A percentile compares a stretch with the other conserved stretches of the same genome.
These are phyloP conservation scores for Chalcosyrphus nemorum DNA, from an alignment of 2,888 invertebrate genomes.

Conservation along the genomic window DNA sequence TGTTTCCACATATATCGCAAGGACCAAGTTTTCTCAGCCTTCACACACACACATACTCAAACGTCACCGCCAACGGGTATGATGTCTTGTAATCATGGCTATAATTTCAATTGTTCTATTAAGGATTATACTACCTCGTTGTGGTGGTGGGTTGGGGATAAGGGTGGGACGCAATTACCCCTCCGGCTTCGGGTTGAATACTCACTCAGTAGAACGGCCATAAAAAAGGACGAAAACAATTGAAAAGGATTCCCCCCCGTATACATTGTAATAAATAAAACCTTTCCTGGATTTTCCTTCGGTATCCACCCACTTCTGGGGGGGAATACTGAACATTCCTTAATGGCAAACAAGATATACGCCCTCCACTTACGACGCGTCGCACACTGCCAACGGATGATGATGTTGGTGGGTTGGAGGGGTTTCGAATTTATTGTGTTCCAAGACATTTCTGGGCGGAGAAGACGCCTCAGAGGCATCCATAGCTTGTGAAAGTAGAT, in stretches of 20 bases:
- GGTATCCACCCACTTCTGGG: conserved; percentile 71
- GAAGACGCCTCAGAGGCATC: conserved; percentile 60
- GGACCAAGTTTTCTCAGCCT: conserved; percentile 19
- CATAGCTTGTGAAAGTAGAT: conserved; percentile 25
- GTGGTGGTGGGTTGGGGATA: background rate
- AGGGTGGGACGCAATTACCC: conserved; percentile 61
- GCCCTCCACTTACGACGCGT: conserved; percentile 72
- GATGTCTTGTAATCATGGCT: conserved; percentile 69
- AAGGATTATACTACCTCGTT: conserved; percentile 64
- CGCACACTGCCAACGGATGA: conserved; percentile 40
- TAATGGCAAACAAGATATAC: conserved; percentile 65
- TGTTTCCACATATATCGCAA: conserved; percentile 60
- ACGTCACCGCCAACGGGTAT: conserved; percentile 39
- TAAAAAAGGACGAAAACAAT: conserved; percentile 67
- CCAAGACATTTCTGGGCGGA: conserved; percentile 59
- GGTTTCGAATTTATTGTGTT: conserved; percentile 59
- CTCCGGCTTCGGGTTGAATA: conserved; percentile 49
- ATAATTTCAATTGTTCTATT: conserved; percentile 73
- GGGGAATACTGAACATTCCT: conserved; percentile 24
- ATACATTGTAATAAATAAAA: conserved; percentile 73
- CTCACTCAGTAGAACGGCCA: conserved; percentile 1
- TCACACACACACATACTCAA: conserved; percentile 7
- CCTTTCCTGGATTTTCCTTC: conserved; percentile 73
- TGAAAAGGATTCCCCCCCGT: conserved; percentile 65
- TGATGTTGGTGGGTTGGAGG: conserved; percentile 33